Base-by-base conservation (phyloP, 1,140 invertebrate genomes). In the Stenopsyche tienmushanensis region DNA sequence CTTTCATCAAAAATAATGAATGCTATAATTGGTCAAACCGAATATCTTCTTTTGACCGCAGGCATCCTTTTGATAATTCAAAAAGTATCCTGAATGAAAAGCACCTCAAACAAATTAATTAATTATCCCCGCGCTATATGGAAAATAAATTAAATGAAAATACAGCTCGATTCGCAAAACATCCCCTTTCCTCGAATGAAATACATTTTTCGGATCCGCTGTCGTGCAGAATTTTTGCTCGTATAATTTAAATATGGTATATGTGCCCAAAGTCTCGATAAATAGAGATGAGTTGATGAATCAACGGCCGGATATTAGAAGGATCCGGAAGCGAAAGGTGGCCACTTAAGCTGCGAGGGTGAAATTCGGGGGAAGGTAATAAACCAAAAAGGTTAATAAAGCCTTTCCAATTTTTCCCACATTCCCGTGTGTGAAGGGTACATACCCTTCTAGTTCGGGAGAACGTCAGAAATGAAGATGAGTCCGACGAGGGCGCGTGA, bases 331-430 rank as follows among this genome's bases (percentile, higher is more conserved):
- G 42, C 55, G 42, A 60, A 47, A 47, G 42, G 25, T 3, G 49
- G 53, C 20, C 53, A 42, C 15, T 34, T 25, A 25, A 25, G 18
- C 47, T 50, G 23, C 7, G n/a, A 29, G 23, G 23, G 52, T 54
- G 47, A 18, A 50, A 18, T 3, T 39, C 39, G 2, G 34, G 26
- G 21, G 9, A 44, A 17, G 42, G 57, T 60, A 60, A 60, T 60
- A 60, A 60, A 60, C 17, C 44, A 60, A 47, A 60, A 60, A 60
- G 57, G 57, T 60, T 47, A 60, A 60, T 60, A 54, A 34, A 47
- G 18, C 44, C 44, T 5, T 47, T 47, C 44, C 17, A 47, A 47
- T 47, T 47, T 47, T 47, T 47, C 8, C 44, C 44, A 47, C 44
- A 47, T 20, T 15, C 44, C 7, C 44, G 29, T 13, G 29, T 34